Evolutionary conservation across 2,797 vertebrate genomes (phyloP), one percentile per base, ranked within the genome.

Genomic region (Petrocephalus schoutedeni): DNA sequence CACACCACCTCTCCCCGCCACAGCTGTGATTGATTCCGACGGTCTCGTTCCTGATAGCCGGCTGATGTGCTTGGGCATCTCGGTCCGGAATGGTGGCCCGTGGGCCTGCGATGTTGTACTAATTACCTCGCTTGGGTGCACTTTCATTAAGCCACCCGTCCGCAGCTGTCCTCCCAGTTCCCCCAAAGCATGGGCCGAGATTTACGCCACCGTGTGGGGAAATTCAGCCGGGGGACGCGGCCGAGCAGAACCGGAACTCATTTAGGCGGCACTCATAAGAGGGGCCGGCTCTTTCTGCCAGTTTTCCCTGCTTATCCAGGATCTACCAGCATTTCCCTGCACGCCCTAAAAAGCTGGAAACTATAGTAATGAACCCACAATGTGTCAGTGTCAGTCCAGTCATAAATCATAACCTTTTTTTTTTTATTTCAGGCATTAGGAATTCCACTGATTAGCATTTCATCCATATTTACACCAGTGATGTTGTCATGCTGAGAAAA

Each of bases 401-500:
- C 28, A 71, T 36, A 36, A 36, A 36, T 16, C 67, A 32, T 28
- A 28, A 84, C 28, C 59, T 71, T 5, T 36, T 80, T 67, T 53
- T 85, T 58, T 71, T 16, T 36, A 77, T 67, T 53, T 85, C 41
- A 67, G 61, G 32, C 14, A 67, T 88, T 85, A 85, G 49, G 67
- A 88, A 88, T 61, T 83, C 74, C 87, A 56, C 56, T 14, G 21
- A 21, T 49, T 51, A 36, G 87, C 58, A 85, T 59, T 51, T 80
- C 57, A 85, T 88, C 88, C 74, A 58, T 77, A 88, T 88, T 77
- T 86, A 86, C 54, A 74, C 21, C 77, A 21, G 64, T 28, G 83
- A 88, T 45, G 19, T 77, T 83, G 64, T n/a, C 16, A 77, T 88
- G 86, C 21, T 57, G 88, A 86, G 86, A 32, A 32, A 16, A 16